Conservation (phyloP, 2,113 vertebrate genomes). For the Labrus mixtus region DNA sequence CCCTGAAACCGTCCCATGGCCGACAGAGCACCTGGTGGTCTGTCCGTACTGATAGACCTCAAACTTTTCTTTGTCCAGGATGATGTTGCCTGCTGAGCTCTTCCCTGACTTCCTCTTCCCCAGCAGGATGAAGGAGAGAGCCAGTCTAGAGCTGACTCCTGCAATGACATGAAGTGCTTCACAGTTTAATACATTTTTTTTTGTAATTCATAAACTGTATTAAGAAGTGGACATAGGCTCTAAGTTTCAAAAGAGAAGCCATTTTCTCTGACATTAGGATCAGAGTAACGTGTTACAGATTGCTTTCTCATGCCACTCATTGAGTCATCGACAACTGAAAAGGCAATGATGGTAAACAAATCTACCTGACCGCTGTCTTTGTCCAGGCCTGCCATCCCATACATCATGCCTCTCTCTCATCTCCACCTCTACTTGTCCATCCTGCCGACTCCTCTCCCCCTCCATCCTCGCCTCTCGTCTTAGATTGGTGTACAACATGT, state of each 20-base stretch:
- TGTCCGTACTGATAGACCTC: not conserved
- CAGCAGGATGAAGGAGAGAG: constrained; percentile 58
- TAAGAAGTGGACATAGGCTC: too few species aligned
- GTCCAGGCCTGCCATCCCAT: not conserved
- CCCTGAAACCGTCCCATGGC: constrained; percentile 20
- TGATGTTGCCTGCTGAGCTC: constrained; percentile 60
- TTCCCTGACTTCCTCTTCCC: constrained; percentile 71
- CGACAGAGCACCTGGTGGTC: constrained; percentile 36
- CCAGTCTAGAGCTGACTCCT: not conserved
- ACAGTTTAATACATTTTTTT: too few species aligned
- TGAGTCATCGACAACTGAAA: too few species aligned
- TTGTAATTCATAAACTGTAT: too few species aligned
- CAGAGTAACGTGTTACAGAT: too few species aligned
- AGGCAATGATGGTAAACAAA: too few species aligned
- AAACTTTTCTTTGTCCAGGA: constrained; percentile 55
- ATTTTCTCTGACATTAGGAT: too few species aligned
- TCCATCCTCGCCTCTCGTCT: not conserved
- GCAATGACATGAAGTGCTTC: not conserved
- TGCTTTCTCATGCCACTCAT: too few species aligned
- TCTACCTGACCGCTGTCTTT: not conserved
- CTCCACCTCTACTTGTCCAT: not conserved
- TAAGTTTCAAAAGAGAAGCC: too few species aligned
- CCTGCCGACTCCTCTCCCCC: not conserved
- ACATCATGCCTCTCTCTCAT: constrained; percentile 1
- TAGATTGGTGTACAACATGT: constrained; percentile 4